Percentiles rank a stretch among this genome's conserved stretches.
phyloP scores from a whole-genome alignment of 2,888 invertebrate species.

The Oasisia sp. region DNA sequence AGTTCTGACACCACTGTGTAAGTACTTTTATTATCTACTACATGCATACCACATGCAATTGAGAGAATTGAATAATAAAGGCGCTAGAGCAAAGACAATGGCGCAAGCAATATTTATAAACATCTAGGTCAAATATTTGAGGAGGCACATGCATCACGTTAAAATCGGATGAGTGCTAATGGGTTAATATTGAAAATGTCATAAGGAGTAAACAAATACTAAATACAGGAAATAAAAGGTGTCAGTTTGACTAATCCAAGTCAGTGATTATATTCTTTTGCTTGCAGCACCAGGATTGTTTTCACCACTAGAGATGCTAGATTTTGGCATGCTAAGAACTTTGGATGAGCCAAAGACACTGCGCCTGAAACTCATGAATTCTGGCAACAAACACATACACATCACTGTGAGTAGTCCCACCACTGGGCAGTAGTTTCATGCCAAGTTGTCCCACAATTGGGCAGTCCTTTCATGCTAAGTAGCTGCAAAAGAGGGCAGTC shows the following conservation, averaged over 20 bases:
- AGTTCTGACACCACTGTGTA: too few species aligned
- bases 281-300: conserved; percentile 75
- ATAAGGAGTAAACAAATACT: background rate
- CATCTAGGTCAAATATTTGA: too few species aligned
- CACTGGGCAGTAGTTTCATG: background rate
- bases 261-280: conserved; percentile 20
- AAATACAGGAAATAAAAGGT: background rate
- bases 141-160: too few species aligned
- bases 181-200: background rate
- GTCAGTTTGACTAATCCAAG: background rate
- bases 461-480: too few species aligned
- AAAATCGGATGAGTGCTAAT: too few species aligned
- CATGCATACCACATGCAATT: too few species aligned
- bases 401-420: conserved; percentile 70
- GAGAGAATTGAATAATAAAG: too few species aligned
- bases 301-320: conserved; percentile 80
- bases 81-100: too few species aligned
- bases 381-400: conserved; percentile 75
- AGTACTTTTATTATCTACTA: too few species aligned
- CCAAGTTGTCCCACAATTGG: background rate
- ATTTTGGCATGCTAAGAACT: conserved; percentile 84
- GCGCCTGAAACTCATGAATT: conserved; percentile 76
- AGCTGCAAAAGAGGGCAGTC: too few species aligned
- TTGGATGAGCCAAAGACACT: conserved; percentile 74
- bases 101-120: too few species aligned